Base-by-base conservation (phyloP, 2,888 invertebrate genomes). In the Parnassius apollo region DNA sequence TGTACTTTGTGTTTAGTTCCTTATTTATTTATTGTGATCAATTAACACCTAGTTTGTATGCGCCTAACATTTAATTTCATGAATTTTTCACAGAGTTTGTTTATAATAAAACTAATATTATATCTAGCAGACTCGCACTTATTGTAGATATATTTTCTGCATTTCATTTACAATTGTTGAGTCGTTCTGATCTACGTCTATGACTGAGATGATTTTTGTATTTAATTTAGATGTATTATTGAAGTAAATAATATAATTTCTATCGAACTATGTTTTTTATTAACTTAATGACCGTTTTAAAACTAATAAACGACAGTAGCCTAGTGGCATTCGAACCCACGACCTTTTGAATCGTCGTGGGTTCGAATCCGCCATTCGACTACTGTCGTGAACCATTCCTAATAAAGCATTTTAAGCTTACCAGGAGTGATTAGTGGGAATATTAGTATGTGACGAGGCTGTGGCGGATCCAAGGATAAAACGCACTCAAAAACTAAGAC, bases 1-100 rank as follows among this genome's bases (percentile, higher is more conserved):
- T 42, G 50, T 9, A 2, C 10, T 50, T 50, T 49, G 2, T 12
- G 10, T 59, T 69, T 67, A 71, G 74, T 72, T 75, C 70, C 71
- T 72, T 73, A 73, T 75, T 74, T 75, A 75, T 75, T 75, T 69
- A 69, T 67, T 72, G 70, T 68, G 71, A 71, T 69, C 59, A 64
- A 46, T 12, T 12, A 46, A 46, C 12, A n/a, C 46, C 46, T 46
- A 46, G 46, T 62, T 62, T 55, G 58, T 61, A 55, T 62, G 59
- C 56, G 57, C 55, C 57, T 52, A 51, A 58, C 61, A 61, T 48
- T 60, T 57, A 7, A 46, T 46, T 46, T 2, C 7, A 46, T 46
- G 46, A 46, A 3, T 46, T 46, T n/a, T 46, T n/a, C n/a, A 4
- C n/a, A 11, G 49, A 13, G 49, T 49, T 49, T 49, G 49, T 49